A percentile compares a stretch with the other conserved stretches of the same genome.
These are phyloP conservation scores for Cotesia congregata DNA, from an alignment of 2,888 invertebrate species.

Conservation along the genomic window DNA sequence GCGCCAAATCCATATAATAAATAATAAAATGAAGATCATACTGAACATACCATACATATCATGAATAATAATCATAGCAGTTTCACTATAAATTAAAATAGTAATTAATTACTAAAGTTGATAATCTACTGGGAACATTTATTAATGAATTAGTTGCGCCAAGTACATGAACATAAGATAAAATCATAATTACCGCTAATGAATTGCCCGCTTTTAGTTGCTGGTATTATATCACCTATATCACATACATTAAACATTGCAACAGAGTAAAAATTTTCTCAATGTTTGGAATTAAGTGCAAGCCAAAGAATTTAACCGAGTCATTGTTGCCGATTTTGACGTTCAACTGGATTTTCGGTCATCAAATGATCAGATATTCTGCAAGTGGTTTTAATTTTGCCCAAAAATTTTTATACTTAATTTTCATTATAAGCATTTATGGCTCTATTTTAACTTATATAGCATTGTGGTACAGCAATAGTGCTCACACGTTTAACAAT, in stretches of 20 bases:
- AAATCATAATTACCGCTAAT: neutral
- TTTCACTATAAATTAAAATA: neutral
- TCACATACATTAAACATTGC: too few relatives aligned
- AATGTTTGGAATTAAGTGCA: neutral
- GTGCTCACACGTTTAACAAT: neutral
- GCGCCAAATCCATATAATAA: neutral
- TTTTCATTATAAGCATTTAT: neutral
- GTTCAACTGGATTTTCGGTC: neutral
- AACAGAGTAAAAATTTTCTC: neutral
- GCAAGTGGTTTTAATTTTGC: neutral
- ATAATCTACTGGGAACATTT: neutral
- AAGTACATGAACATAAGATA: neutral
- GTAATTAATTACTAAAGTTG: neutral
- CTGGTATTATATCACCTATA: neutral
- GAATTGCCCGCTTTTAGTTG: neutral
- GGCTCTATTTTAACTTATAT: neutral
- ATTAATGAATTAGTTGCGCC: neutral
- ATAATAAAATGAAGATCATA: neutral
- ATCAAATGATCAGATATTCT: neutral
- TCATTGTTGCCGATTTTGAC: neutral
- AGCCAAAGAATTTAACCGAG: neutral
- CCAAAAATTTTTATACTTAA: neutral
- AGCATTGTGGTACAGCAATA: neutral
- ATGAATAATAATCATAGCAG: neutral
- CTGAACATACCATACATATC: neutral